These are phyloP conservation scores for Malaclemys terrapin DNA, from an alignment of 2,113 vertebrate species.

Conservation along the genomic window DNA sequence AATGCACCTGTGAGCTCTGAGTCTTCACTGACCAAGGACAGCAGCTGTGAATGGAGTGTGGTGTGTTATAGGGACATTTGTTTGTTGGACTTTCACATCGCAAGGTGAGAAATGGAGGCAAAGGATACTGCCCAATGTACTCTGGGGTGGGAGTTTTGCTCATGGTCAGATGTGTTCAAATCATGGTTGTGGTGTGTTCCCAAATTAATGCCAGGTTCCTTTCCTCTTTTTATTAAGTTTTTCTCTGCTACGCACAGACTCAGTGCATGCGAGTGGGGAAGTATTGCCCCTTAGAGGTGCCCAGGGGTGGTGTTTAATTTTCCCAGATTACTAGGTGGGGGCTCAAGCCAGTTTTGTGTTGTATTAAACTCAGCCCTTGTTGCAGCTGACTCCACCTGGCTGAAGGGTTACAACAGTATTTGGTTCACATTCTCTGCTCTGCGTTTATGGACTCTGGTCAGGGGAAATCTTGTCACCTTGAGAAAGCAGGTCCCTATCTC, in stretches of 20 bases:
- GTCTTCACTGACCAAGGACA: no score
- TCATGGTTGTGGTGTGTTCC: not conserved
- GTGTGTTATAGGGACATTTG: no score
- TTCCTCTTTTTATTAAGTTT: not conserved
- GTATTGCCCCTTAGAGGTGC: not conserved
- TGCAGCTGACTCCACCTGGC: no score
- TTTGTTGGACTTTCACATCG: no score
- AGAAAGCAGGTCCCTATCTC: not conserved
- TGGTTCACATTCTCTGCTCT: no score
- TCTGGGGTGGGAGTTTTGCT: not conserved
- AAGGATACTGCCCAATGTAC: not conserved
- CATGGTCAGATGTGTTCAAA: not conserved
- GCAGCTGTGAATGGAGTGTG: no score
- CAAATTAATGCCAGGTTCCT: not conserved
- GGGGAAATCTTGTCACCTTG: not conserved
- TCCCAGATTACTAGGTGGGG: not conserved
- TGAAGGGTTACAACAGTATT: no score
- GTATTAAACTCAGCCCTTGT: no score
- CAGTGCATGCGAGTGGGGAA: not conserved
- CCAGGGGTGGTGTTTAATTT: not conserved
- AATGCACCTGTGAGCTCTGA: no score
- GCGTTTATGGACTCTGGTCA: no score
- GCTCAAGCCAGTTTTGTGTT: not conserved
- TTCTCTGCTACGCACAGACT: not conserved
- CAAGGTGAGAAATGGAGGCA: no score